Conservation (phyloP, 2,797 vertebrate species). For the Helicolenus hilgendorfi region DNA sequence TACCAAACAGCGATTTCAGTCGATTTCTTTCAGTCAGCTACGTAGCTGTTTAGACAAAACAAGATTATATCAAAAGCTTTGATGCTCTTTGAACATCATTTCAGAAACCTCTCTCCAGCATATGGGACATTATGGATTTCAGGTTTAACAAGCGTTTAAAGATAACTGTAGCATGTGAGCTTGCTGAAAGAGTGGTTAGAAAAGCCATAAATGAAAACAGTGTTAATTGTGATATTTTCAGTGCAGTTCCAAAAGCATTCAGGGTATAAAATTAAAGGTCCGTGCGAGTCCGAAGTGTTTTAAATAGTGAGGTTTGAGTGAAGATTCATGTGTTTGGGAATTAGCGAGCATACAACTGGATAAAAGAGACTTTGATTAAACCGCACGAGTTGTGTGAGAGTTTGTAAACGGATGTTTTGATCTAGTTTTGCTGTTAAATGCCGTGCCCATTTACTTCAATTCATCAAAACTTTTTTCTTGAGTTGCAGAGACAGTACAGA, state of each 20-base stretch:
- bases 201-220: background rate
- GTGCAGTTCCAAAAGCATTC: background rate
- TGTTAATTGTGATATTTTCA: background rate
- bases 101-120: background rate
- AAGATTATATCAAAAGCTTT: background rate
- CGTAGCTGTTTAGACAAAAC: background rate
- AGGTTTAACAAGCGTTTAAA: background rate
- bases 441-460: rapidly evolving
- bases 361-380: too few relatives aligned
- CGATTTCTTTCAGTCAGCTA: background rate
- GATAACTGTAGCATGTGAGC: background rate
- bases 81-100: background rate
- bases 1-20: background rate
- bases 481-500: background rate
- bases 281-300: too few relatives aligned
- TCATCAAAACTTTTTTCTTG: background rate
- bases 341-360: too few relatives aligned
- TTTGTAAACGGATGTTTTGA: too few relatives aligned
- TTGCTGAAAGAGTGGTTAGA: background rate
- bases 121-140: background rate
- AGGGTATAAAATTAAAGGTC: background rate
- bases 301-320: too few relatives aligned
- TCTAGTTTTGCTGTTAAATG: too few relatives aligned
- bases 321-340: too few relatives aligned
- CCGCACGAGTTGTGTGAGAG: too few relatives aligned